Evolutionary conservation across 2,797 vertebrate species (phyloP).

Genomic region (Sebastes vulpes): DNA sequence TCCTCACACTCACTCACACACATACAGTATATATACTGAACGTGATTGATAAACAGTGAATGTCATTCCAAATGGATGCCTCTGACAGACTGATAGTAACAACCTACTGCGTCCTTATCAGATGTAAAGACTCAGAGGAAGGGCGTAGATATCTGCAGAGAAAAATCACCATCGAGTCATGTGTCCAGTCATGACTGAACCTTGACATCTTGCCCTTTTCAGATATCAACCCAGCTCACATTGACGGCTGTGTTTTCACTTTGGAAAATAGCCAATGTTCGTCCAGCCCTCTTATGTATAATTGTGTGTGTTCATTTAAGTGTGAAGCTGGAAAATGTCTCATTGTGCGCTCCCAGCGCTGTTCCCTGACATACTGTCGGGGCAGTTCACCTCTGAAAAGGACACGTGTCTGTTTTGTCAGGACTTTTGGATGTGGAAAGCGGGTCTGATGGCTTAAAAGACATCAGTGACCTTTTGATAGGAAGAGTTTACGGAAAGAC

Average conservation of each 20-base stretch:
- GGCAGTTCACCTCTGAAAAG: constrained; percentile 60
- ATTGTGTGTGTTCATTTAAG: constrained; percentile 75
- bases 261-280: constrained; percentile 69
- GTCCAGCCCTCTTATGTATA: constrained; percentile 60
- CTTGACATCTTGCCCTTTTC: constrained; percentile 78
- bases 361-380: constrained; percentile 58
- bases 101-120: background rate
- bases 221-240: constrained; percentile 61
- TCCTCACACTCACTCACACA: constrained; percentile 17
- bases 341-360: constrained; percentile 60
- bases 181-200: constrained; percentile 45
- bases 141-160: constrained; percentile 66
- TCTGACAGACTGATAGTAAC: too few relatives aligned
- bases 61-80: constrained; percentile 26
- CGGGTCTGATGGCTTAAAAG: background rate
- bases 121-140: constrained; percentile 37
- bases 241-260: constrained; percentile 54
- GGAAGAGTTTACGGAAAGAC: background rate
- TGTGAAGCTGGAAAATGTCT: constrained; percentile 82
- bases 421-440: constrained; percentile 11
- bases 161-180: constrained; percentile 45
- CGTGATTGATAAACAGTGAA: constrained; percentile 11
- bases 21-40: background rate
- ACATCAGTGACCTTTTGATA: background rate
- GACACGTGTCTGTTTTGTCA: constrained; percentile 42